A percentile compares a stretch with the other conserved stretches of the same genome.
Conservation (phyloP, 1,140 invertebrate species). For the Aphaenogaster ashmeadi region DNA sequence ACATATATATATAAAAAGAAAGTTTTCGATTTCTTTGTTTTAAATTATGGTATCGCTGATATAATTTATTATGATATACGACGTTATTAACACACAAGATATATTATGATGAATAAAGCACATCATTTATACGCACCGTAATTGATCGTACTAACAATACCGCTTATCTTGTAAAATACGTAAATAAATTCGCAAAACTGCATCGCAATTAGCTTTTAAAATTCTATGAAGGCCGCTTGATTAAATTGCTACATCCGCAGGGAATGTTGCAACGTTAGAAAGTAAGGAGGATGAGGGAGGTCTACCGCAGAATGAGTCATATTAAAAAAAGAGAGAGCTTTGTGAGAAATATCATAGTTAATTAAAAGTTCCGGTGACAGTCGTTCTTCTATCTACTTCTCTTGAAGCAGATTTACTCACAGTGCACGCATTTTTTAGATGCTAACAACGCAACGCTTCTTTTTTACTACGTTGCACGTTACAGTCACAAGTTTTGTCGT, state of each 20-base stretch:
- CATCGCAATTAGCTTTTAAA: constrained; percentile 49
- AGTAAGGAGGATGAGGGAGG: constrained; percentile 3
- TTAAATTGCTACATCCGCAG: constrained; percentile 42
- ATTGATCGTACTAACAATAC: not conserved
- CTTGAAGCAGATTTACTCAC: constrained; percentile 36
- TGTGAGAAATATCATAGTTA: constrained; percentile 47
- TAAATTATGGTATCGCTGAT: not conserved
- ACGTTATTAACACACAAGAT: not conserved
- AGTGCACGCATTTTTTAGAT: constrained; percentile 34
- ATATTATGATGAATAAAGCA: constrained; percentile 21
- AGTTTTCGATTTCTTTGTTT: not conserved
- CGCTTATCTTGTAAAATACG: not conserved
- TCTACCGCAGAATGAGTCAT: constrained; percentile 28
- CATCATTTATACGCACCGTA: not conserved
- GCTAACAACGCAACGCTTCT: not conserved
- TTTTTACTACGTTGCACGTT: not conserved
- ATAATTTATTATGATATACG: not conserved
- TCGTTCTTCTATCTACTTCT: not conserved
- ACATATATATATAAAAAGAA: not conserved
- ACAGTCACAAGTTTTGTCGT: constrained; percentile 21
- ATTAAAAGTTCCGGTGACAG: constrained; percentile 53
- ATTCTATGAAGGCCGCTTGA: constrained; percentile 32
- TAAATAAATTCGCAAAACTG: constrained; percentile 24
- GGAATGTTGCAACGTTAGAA: constrained; percentile 34
- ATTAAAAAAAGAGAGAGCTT: constrained; percentile 28